Evolutionary conservation across 1,140 invertebrate genomes (phyloP).

Genomic region (Holotrichia oblita): DNA sequence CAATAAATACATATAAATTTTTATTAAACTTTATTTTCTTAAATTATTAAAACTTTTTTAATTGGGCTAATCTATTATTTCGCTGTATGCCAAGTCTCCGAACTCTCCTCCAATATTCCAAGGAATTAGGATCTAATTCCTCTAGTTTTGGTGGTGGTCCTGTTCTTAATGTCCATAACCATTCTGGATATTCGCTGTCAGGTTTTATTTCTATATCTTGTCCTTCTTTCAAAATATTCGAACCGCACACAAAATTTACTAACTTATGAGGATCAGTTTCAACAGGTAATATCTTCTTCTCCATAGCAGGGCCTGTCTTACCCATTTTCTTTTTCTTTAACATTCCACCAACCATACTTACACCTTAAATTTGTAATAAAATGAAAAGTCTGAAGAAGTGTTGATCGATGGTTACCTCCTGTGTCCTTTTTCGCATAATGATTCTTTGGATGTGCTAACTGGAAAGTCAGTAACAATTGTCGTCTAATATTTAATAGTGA

Average conservation of each 20-base stretch:
- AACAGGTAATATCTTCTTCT: conserved; percentile 81
- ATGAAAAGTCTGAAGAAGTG: neutral
- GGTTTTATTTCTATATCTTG: conserved; percentile 86
- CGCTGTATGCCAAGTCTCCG: conserved; percentile 68
- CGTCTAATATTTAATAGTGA: neutral
- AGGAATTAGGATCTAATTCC: conserved; percentile 81
- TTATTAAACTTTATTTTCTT: conserved; percentile 11
- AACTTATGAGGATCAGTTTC: conserved; percentile 87
- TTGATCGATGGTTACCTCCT: neutral
- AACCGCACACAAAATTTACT: conserved; percentile 85
- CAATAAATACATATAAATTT: too few relatives aligned
- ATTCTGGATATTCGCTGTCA: conserved; percentile 92
- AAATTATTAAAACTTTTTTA: conserved; percentile 63
- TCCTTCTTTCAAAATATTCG: conserved; percentile 80
- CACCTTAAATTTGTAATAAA: conserved; percentile 10
- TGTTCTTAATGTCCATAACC: conserved; percentile 84
- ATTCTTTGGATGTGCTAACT: neutral
- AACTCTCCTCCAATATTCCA: conserved; percentile 82
- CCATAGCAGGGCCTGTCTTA: conserved; percentile 66
- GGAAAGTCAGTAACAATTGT: neutral
- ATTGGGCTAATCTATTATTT: conserved; percentile 69
- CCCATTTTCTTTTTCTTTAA: conserved; percentile 67
- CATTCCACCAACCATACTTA: conserved; percentile 45
- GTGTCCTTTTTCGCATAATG: conserved; percentile 38
- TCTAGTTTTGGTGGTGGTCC: conserved; percentile 70